Percentiles rank a stretch among this genome's conserved stretches.
These are phyloP conservation scores for Orussus abietinus DNA, from an alignment of 1,140 invertebrate genomes.

Conservation along the genomic window DNA sequence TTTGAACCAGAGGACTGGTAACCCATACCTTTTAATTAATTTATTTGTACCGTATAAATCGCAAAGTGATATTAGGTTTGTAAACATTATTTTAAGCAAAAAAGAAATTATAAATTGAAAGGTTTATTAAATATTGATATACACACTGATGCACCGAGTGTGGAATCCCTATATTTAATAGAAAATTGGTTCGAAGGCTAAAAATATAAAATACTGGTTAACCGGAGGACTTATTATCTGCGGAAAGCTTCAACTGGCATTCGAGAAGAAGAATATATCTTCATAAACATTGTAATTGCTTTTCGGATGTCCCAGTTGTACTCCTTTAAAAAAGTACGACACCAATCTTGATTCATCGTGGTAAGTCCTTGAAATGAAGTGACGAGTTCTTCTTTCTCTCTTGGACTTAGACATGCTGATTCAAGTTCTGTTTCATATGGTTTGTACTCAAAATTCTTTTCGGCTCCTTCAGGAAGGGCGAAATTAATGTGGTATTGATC, in stretches of 20 bases:
- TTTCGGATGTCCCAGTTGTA: slow-evolving; percentile 34
- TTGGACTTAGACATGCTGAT: slow-evolving; percentile 25
- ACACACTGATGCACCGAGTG: too few species aligned
- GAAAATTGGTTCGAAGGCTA: too few species aligned
- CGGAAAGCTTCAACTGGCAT: slow-evolving; percentile 29
- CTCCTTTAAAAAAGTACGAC: slow-evolving; percentile 31
- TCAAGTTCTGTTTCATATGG: slow-evolving; percentile 11
- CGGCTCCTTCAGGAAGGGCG: slow-evolving; percentile 16
- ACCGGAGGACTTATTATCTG: too few species aligned
- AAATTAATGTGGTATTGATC: slow-evolving; percentile 37
- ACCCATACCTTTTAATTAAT: too few species aligned
- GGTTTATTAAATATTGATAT: too few species aligned
- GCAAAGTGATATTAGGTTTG: too few species aligned
- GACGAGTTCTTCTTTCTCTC: slow-evolving; percentile 32
- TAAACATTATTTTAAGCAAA: too few species aligned
- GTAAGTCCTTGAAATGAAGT: slow-evolving; percentile 27
- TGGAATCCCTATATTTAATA: too few species aligned
- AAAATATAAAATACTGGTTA: too few species aligned
- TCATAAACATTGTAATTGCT: slow-evolving; percentile 34
- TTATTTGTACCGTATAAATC: too few species aligned
- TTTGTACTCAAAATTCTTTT: slow-evolving; percentile 6
- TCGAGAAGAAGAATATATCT: slow-evolving; percentile 3
- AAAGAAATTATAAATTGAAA: too few species aligned
- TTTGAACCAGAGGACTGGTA: too few species aligned
- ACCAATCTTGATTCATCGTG: slow-evolving; percentile 33